Base-by-base conservation (phyloP, 2,113 vertebrate species). In the Saimiri boliviensis region DNA sequence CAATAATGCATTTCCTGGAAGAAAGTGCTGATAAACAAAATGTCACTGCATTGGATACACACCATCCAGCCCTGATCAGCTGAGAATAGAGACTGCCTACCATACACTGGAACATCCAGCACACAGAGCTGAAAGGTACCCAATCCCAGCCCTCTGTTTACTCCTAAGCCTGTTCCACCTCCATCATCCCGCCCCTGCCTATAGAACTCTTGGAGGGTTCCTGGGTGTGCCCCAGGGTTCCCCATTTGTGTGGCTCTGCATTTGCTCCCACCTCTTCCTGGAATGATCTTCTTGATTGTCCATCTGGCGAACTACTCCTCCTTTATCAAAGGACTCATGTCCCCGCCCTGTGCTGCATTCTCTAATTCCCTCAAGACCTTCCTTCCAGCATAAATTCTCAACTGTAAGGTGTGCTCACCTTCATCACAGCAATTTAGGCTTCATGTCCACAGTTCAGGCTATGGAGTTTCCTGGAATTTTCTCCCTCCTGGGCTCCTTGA, bases 101-200 rank as follows among this genome's bases (percentile, higher is more conserved):
- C 12, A 1, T 3, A 7, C 2, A 68, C 74, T 35, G 32, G 42
- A 23, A 13, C 27, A 8, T 9, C 6, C 40, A 23, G 20, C 37
- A 0, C 3, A 14, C 7, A 20, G 76, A 25, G 6, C 16, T 6
- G 3, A 7, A 56, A n/a, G 13, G 47, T 30, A 21, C 2, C 10
- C 0, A 49, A 13, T 73, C 70, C 7, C 10, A 19, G 74, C 4
- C 27, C 6, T 16, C 47, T 49, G 45, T 47, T 58, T 30, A 30
- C 5, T 40, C 52, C 45, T 58, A 56, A 40, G 3, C 56, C 21
- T 30, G 8, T 13, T 68, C 35, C 54, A 47, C 2, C 16, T 5
- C 40, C 45, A 3, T 74, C 9, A 49, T 30, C 52, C 58, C 10
- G 7, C 60, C 86, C 11, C 21, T 40, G 3, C 5, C 8, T 13